phyloP scores from a whole-genome alignment of 1,140 invertebrate species.

The Acromyrmex charruanus region DNA sequence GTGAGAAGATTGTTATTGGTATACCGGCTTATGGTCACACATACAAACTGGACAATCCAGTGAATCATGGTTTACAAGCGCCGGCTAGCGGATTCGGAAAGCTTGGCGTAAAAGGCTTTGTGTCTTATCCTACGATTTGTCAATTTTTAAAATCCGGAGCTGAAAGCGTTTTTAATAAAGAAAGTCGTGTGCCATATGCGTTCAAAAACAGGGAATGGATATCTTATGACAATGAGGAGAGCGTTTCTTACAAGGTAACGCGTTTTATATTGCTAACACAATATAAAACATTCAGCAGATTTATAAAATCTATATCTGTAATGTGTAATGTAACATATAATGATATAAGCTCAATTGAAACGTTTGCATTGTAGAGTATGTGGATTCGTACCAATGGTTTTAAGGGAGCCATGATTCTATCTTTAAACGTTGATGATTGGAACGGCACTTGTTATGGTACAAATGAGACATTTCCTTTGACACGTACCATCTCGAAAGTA shows the following conservation, averaged over 20 bases:
- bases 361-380: constrained; percentile 85
- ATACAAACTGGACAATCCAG: constrained; percentile 90
- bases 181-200: constrained; percentile 93
- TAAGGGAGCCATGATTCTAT: constrained; percentile 92
- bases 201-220: constrained; percentile 93
- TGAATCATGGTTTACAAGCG: constrained; percentile 90
- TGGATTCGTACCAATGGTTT: constrained; percentile 89
- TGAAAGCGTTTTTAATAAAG: constrained; percentile 88
- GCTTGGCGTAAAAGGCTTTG: constrained; percentile 90
- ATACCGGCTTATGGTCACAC: constrained; percentile 96
- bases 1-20: constrained; percentile 94
- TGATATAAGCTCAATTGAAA: constrained; percentile 19
- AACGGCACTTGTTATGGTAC: constrained; percentile 80
- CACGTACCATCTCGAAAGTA: constrained; percentile 67
- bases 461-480: constrained; percentile 82
- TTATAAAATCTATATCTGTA: constrained; percentile 34
- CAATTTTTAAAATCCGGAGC: constrained; percentile 88
- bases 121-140: constrained; percentile 90
- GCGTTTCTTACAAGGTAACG: constrained; percentile 91
- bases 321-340: constrained; percentile 16
- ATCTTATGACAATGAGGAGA: constrained; percentile 93
- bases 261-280: not conserved
- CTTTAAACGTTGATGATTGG: constrained; percentile 92
- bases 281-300: not conserved
- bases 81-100: constrained; percentile 90